Conservation (phyloP, 2,797 vertebrate species). For the Bryconaethiops microstoma region DNA sequence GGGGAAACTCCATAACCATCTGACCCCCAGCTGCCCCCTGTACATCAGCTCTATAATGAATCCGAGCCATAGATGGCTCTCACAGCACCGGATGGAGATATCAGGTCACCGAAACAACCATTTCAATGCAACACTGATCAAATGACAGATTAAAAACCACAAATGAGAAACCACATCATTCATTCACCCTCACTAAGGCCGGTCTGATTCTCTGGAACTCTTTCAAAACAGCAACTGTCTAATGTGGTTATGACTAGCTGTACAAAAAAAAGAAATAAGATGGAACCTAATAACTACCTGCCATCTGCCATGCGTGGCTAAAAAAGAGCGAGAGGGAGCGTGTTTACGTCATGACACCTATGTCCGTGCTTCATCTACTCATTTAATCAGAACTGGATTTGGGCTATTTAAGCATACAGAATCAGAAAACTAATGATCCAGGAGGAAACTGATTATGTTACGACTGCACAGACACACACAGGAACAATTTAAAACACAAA, state of each 20-base stretch:
- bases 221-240: neutral
- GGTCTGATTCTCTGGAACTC: neutral
- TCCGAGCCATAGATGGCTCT: neutral
- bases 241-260: neutral
- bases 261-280: neutral
- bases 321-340: neutral
- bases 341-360: neutral
- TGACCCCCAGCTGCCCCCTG: too few species aligned
- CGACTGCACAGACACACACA: too few species aligned
- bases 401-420: too few species aligned
- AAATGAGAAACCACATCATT: neutral
- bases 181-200: neutral
- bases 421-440: too few species aligned
- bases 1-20: too few species aligned
- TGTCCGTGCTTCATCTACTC: too few species aligned
- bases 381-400: too few species aligned
- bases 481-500: too few species aligned
- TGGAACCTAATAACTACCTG: neutral
- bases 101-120: neutral
- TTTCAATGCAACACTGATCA: neutral
- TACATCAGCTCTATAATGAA: too few species aligned
- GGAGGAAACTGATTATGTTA: too few species aligned
- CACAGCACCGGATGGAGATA: neutral
- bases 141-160: neutral
- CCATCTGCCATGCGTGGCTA: too few species aligned